Evolutionary conservation across 2,797 vertebrate species (phyloP).

Genomic region (Podarcis siculus): DNA sequence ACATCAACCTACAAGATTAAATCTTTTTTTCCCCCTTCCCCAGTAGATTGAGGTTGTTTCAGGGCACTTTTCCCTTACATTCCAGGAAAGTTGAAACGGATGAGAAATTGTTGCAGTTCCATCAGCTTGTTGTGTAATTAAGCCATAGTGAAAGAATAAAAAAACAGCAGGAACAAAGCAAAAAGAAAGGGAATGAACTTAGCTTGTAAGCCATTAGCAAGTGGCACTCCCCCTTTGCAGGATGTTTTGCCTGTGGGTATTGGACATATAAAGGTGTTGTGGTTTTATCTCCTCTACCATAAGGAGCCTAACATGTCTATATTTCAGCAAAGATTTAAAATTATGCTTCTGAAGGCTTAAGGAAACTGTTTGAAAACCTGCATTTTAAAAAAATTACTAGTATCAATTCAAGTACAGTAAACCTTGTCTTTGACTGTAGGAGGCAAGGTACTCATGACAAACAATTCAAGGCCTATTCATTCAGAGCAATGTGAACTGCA

Average conservation of each 20-base stretch:
- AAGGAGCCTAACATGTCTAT: neutral
- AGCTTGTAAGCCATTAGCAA: neutral
- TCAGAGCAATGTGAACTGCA: neutral
- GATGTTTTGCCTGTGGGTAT: neutral
- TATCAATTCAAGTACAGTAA: neutral
- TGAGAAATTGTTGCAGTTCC: constrained; percentile 22
- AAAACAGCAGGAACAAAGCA: neutral
- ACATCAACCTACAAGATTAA: constrained; percentile 10
- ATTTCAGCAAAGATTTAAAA: neutral
- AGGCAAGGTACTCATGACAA: too few species aligned
- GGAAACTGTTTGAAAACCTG: neutral
- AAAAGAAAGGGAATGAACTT: neutral
- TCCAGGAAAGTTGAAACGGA: constrained; percentile 47
- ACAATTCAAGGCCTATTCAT: neutral
- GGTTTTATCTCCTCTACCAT: neutral
- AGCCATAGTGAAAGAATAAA: constrained; percentile 16
- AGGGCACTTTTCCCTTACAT: neutral
- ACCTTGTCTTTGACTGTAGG: neutral
- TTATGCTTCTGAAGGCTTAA: neutral
- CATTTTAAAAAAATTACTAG: neutral
- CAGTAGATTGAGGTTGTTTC: constrained; percentile 7
- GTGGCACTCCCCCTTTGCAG: neutral
- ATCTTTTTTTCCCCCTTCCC: neutral
- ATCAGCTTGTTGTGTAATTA: constrained; percentile 25
- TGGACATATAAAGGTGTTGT: neutral